These are phyloP conservation scores for Scaptomyza cyrtandrae DNA, from an alignment of 2,888 invertebrate species.

Conservation along the genomic window DNA sequence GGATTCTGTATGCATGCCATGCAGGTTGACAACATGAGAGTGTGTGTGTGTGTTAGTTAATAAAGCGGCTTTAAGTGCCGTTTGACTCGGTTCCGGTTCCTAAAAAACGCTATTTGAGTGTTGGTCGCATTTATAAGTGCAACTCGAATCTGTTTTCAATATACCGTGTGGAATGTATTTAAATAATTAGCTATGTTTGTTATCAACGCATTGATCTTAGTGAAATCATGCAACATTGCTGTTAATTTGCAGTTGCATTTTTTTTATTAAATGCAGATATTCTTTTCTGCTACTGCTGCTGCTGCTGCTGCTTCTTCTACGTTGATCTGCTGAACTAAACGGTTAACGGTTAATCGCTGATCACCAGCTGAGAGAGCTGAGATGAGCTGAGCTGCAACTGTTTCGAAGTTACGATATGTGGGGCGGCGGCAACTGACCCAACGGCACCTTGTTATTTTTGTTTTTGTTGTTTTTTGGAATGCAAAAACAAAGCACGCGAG, in stretches of 20 bases:
- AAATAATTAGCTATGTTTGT: background rate
- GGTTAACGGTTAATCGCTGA: conserved; percentile 42
- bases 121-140: background rate
- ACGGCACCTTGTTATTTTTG: conserved; percentile 39
- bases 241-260: background rate
- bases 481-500: conserved; percentile 29
- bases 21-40: background rate
- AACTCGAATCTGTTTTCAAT: too few relatives aligned
- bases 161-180: too few relatives aligned
- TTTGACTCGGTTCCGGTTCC: conserved; percentile 2
- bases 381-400: conserved; percentile 30
- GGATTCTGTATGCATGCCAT: conserved; percentile 10
- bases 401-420: conserved; percentile 14
- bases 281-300: background rate
- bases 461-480: conserved; percentile 15
- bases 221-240: conserved; percentile 6
- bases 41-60: conserved; percentile 8
- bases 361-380: too few relatives aligned
- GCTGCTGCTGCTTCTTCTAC: conserved; percentile 7
- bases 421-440: conserved; percentile 42
- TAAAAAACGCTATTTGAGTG: conserved; percentile 1
- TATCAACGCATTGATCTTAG: background rate
- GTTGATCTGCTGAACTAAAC: conserved; percentile 46
- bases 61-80: conserved; percentile 11
- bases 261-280: background rate